phyloP scores from a whole-genome alignment of 1,140 invertebrate species.

The Drosophila dunni region DNA sequence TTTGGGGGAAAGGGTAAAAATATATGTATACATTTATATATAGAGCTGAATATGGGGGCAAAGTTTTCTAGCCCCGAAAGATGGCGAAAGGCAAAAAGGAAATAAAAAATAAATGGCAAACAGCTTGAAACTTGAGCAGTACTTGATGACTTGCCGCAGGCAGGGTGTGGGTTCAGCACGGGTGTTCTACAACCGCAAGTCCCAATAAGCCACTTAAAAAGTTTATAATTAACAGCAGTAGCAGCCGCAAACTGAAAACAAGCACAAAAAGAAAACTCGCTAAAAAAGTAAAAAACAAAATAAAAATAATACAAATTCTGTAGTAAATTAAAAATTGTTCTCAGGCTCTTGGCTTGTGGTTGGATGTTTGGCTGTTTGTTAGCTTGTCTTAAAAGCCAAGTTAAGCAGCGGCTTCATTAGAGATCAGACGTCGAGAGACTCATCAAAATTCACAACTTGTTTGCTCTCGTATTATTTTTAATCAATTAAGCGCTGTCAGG shows the following conservation, averaged over 20 bases:
- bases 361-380: slow-evolving; percentile 7
- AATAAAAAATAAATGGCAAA: slow-evolving; percentile 49
- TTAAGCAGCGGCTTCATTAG: slow-evolving; percentile 19
- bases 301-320: slow-evolving; percentile 45
- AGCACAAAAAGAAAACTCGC: slow-evolving; percentile 6
- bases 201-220: slow-evolving; percentile 83
- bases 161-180: not conserved
- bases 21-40: too few species aligned
- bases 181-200: slow-evolving; percentile 59
- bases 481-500: slow-evolving; percentile 75
- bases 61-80: slow-evolving; percentile 5
- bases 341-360: not conserved
- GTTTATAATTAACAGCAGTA: slow-evolving; percentile 79
- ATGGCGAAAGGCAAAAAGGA: slow-evolving; percentile 32
- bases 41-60: too few species aligned
- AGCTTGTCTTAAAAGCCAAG: slow-evolving; percentile 1
- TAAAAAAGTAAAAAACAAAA: slow-evolving; percentile 30
- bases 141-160: slow-evolving; percentile 69
- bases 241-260: slow-evolving; percentile 42
- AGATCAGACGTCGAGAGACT: not conserved
- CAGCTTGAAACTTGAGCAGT: slow-evolving; percentile 73
- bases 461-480: slow-evolving; percentile 71
- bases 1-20: not conserved
- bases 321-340: slow-evolving; percentile 39
- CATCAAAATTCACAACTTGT: slow-evolving; percentile 36